Evolutionary conservation across 2,797 vertebrate genomes (phyloP).

Genomic region (Bufotes viridis): DNA sequence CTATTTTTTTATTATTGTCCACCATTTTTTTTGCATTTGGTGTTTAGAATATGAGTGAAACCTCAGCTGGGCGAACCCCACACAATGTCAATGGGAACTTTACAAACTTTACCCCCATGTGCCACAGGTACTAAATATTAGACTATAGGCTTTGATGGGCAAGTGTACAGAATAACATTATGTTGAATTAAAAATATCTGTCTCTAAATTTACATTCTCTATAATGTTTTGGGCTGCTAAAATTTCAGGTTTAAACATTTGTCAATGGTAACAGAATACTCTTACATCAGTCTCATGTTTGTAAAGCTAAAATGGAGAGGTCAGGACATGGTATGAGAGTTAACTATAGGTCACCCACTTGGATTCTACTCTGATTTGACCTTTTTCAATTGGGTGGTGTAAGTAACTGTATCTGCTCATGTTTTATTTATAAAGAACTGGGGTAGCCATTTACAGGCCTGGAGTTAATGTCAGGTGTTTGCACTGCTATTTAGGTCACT

Average conservation of each 20-base stretch:
- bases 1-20: no score
- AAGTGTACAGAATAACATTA: not conserved
- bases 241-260: not conserved
- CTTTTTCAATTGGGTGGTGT: not conserved
- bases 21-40: no score
- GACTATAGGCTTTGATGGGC: not conserved
- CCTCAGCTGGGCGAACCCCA: no score
- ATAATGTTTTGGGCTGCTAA: not conserved
- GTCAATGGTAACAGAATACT: not conserved
- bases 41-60: no score
- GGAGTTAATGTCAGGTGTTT: not conserved
- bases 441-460: conserved; percentile 22
- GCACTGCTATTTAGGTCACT: conserved; percentile 24
- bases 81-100: no score
- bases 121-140: not conserved
- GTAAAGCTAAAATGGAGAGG: not conserved
- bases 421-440: conserved; percentile 3
- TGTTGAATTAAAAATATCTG: not conserved
- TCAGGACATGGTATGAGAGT: not conserved
- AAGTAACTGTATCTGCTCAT: not conserved
- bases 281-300: not conserved
- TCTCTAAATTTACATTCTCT: not conserved
- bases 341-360: not conserved
- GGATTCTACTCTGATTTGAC: not conserved
- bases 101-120: no score